Evolutionary conservation across 2,888 invertebrate genomes (phyloP).

Genomic region (Caenorhabditis macrosperma): DNA sequence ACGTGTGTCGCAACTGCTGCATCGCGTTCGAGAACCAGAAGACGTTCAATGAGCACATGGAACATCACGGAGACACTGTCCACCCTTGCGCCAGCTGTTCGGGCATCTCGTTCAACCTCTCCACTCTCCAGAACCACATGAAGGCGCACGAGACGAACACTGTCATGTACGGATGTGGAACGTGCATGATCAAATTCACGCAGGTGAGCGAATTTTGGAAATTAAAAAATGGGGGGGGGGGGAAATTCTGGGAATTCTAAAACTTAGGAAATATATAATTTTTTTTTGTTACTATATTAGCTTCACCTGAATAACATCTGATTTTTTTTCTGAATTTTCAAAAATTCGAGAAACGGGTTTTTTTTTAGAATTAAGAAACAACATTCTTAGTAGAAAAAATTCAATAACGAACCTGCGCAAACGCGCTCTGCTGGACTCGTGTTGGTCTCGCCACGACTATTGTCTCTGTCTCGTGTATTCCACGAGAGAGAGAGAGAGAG

Average conservation of each 20-base stretch:
- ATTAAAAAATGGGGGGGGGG: background rate
- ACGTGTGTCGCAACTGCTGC: slow-evolving; percentile 57
- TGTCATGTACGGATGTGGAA: slow-evolving; percentile 51
- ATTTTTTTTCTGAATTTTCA: background rate
- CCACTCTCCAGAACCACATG: slow-evolving; percentile 27
- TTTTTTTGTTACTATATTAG: background rate
- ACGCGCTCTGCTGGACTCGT: too few species aligned
- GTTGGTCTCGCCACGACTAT: too few species aligned
- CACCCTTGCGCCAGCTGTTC: slow-evolving; percentile 45
- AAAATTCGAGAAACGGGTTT: too few species aligned
- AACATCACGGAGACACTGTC: slow-evolving; percentile 49
- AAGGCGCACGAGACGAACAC: slow-evolving; percentile 18
- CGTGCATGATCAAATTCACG: slow-evolving; percentile 30
- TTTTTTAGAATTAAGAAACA: too few species aligned
- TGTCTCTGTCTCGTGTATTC: too few species aligned
- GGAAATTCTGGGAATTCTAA: background rate
- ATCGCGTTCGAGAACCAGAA: slow-evolving; percentile 44
- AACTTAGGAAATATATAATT: too few species aligned
- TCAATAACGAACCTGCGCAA: too few species aligned
- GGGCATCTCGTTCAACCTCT: slow-evolving; percentile 50
- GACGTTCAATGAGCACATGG: slow-evolving; percentile 38
- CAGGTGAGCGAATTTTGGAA: background rate
- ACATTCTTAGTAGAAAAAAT: background rate
- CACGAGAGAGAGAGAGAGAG: too few species aligned
- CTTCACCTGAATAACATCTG: background rate